A percentile compares a stretch with the other conserved stretches of the same genome.
These are phyloP conservation scores for Diplazon laetatorius DNA, from an alignment of 2,888 invertebrate genomes.

Conservation along the genomic window DNA sequence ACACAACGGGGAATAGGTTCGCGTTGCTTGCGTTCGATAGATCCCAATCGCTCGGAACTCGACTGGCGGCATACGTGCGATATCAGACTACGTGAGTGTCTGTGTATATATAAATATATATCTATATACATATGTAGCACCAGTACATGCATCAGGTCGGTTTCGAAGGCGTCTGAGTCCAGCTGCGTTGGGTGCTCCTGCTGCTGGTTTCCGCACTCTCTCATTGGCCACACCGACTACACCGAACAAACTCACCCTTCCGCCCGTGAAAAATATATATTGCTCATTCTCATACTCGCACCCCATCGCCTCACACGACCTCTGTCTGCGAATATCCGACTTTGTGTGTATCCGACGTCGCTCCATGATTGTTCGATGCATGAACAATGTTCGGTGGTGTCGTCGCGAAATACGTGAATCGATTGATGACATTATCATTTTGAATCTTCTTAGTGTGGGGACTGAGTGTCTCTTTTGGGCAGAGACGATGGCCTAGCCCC, in stretches of 20 bases:
- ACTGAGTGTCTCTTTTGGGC: too few species aligned
- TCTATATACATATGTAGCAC: conserved; percentile 38
- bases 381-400: too few species aligned
- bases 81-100: conserved; percentile 50
- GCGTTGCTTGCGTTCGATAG: conserved; percentile 75
- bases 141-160: conserved; percentile 53
- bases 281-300: conserved; percentile 53
- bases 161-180: conserved; percentile 72
- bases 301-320: conserved; percentile 37
- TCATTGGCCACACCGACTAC: conserved; percentile 67
- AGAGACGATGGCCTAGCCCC: too few species aligned
- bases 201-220: conserved; percentile 76
- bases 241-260: conserved; percentile 52
- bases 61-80: conserved; percentile 72
- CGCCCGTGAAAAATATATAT: conserved; percentile 56
- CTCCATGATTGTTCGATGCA: conserved; percentile 51
- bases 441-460: too few species aligned
- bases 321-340: conserved; percentile 38
- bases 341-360: conserved; percentile 19
- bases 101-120: conserved; percentile 11
- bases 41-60: conserved; percentile 75
- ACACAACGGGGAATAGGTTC: conserved; percentile 77
- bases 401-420: conserved; percentile 58
- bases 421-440: conserved; percentile 29
- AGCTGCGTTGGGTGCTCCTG: conserved; percentile 64